A percentile compares a stretch with the other conserved stretches of the same genome.
Evolutionary conservation across 2,888 invertebrate genomes (phyloP).

Genomic region (Leptopterna dolabrata): DNA sequence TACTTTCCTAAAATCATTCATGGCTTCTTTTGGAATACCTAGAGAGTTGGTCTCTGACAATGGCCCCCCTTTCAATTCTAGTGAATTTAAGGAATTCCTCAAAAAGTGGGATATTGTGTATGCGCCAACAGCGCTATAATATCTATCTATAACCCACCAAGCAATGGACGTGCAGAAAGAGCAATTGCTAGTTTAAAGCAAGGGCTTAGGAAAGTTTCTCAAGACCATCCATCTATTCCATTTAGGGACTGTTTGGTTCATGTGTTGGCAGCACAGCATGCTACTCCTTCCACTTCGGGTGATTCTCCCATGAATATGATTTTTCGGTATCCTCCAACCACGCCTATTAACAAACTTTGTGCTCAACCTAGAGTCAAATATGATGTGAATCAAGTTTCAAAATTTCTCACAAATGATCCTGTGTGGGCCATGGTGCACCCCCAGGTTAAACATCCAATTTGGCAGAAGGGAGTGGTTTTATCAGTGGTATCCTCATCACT

Average conservation of each 20-base stretch:
- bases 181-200: neutral
- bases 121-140: neutral
- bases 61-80: conserved; percentile 20
- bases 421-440: neutral
- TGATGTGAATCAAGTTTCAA: neutral
- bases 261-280: neutral
- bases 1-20: no score
- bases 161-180: neutral
- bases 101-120: neutral
- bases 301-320: neutral
- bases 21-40: no score
- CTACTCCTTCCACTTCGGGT: neutral
- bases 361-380: neutral
- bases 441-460: neutral
- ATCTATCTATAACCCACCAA: neutral
- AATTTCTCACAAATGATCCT: no score
- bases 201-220: neutral
- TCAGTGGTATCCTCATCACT: neutral
- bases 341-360: neutral
- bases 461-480: neutral
- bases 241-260: neutral
- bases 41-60: no score
- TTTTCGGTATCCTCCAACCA: neutral
- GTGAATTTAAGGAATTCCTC: neutral
- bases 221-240: neutral